Evolutionary conservation across 2,113 vertebrate species (phyloP).

Genomic region (Seriola dumerili): DNA sequence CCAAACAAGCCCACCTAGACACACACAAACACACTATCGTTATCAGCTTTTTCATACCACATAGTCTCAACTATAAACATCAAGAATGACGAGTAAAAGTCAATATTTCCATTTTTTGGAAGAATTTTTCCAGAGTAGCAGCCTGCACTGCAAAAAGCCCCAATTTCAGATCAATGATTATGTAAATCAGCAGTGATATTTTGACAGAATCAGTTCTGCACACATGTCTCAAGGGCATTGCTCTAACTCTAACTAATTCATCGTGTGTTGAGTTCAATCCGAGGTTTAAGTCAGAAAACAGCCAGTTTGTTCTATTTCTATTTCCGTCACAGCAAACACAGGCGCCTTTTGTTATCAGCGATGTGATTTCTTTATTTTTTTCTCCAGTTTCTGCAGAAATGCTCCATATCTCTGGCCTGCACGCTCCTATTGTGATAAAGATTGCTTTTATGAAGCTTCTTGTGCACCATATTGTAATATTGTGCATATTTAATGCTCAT

Average conservation of each 20-base stretch:
- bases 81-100: slow-evolving; percentile 17
- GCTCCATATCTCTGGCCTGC: slow-evolving; percentile 39
- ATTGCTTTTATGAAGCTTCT: slow-evolving; percentile 54
- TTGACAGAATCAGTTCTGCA: slow-evolving; percentile 61
- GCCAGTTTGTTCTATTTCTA: slow-evolving; percentile 48
- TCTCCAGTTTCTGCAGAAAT: slow-evolving; percentile 18
- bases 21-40: not conserved
- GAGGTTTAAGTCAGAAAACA: slow-evolving; percentile 34
- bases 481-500: slow-evolving; percentile 47
- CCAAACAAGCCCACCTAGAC: not conserved
- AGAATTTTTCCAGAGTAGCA: not conserved
- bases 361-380: not conserved
- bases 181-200: slow-evolving; percentile 68
- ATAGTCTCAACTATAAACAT: slow-evolving; percentile 3
- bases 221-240: slow-evolving; percentile 45
- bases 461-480: not conserved
- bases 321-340: slow-evolving; percentile 26
- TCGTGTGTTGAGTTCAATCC: slow-evolving; percentile 35
- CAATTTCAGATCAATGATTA: slow-evolving; percentile 61
- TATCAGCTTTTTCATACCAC: not conserved
- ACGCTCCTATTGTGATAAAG: slow-evolving; percentile 49
- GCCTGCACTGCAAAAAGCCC: slow-evolving; percentile 16
- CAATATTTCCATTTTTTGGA: slow-evolving; percentile 31
- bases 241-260: slow-evolving; percentile 52
- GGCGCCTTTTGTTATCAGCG: slow-evolving; percentile 25